Evolutionary conservation across 2,113 vertebrate genomes (phyloP).

Genomic region (Nannospalax galili): DNA sequence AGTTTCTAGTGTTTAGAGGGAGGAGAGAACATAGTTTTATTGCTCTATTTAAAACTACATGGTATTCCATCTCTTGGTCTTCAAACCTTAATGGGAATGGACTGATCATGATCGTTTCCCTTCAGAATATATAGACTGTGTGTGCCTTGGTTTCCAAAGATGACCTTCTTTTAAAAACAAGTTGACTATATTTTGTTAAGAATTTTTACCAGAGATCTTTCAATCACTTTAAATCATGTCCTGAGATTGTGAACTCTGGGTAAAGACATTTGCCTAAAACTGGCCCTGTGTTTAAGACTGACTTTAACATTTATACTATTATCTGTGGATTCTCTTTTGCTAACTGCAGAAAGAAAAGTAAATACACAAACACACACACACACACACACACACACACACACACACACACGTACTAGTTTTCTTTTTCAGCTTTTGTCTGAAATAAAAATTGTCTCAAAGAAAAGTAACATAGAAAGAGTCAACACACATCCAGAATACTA

Average conservation of each 20-base stretch:
- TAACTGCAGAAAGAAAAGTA: background rate
- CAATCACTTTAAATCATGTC: background rate
- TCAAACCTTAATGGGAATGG: background rate
- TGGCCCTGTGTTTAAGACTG: background rate
- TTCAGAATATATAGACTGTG: background rate
- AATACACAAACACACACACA: background rate
- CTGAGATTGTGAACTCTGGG: background rate
- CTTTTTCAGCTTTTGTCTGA: slow-evolving; percentile 21
- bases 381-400: accelerated
- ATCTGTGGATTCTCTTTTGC: background rate
- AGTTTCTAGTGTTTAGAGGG: background rate
- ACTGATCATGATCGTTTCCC: background rate
- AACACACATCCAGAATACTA: background rate
- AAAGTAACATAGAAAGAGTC: background rate
- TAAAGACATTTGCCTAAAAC: background rate
- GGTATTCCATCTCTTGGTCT: background rate
- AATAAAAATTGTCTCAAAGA: slow-evolving; percentile 28
- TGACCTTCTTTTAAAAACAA: background rate
- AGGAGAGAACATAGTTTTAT: slow-evolving; percentile 31
- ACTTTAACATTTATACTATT: background rate
- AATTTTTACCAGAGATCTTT: background rate
- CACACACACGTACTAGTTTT: background rate
- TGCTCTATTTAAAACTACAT: slow-evolving; percentile 34
- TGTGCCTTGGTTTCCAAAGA: background rate
- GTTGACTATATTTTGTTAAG: background rate